Base-by-base conservation (phyloP, 2,888 invertebrate species). In the Idaea biselata region DNA sequence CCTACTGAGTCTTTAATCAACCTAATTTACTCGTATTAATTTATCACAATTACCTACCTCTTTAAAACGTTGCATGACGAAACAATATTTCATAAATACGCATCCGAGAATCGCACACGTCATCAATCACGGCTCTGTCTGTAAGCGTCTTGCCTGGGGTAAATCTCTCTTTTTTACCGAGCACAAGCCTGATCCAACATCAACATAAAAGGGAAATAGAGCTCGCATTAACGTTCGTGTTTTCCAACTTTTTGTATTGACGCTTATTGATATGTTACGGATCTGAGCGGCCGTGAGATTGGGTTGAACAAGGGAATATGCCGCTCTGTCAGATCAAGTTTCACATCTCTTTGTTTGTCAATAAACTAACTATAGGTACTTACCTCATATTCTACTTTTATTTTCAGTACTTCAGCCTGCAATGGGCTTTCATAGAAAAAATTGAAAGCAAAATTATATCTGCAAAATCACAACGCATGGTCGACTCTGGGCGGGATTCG, bases 111-210 rank as follows among this genome's bases (percentile, higher is more conserved):
- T 60, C 62, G 60, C 59, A 11, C 33, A 33, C 55, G 78, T 79
- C 82, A 84, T 84, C 83, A 83, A 84, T 84, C 83, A 83, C 78
- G 59, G 61, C 58, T 62, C 64, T 69, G 72, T 73, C 69, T 18
- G 56, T 70, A 68, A 69, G 68, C 79, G 75, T 72, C 77, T 78
- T 72, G 73, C 73, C 64, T 64, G 71, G 76, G 73, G 81, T 75
- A 81, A 83, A 84, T 82, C 82, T 79, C 77, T 81, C 81, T 80
- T 82, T 82, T 84, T 82, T 77, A 79, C 76, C 72, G 69, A 61
- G 62, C 64, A 60, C 58, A 64, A 64, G 66, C 60, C 59, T 66
- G 71, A 71, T 67, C 70, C 68, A 64, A 68, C 67, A 69, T 66
- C 71, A 68, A 65, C 71, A 71, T 71, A 67, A 70, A 66, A 64